phyloP scores from a whole-genome alignment of 2,888 invertebrate species.

The Napeogenes inachia region DNA sequence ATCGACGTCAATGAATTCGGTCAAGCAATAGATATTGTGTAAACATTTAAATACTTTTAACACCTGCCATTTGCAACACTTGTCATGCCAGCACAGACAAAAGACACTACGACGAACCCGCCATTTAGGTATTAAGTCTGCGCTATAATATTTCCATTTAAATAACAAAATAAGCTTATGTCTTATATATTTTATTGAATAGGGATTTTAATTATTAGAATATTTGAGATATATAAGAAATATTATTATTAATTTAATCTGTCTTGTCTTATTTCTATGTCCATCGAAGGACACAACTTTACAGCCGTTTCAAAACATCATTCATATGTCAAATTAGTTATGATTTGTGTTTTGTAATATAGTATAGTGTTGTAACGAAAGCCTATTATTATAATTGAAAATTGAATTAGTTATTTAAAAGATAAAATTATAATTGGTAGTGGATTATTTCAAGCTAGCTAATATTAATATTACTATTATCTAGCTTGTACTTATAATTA shows the following conservation, averaged over 20 bases:
- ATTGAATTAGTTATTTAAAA: not conserved
- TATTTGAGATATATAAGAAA: no score
- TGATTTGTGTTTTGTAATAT: slow-evolving; percentile 25
- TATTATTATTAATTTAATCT: no score
- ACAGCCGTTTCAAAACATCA: slow-evolving; percentile 33
- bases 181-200: no score
- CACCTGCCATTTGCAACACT: slow-evolving; percentile 27
- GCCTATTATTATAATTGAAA: no score
- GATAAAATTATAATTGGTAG: no score
- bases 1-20: slow-evolving; percentile 6
- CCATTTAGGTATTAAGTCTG: no score
- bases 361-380: slow-evolving; percentile 4
- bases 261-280: not conserved
- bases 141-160: no score
- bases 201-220: no score
- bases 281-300: slow-evolving; percentile 20
- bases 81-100: slow-evolving; percentile 13
- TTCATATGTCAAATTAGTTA: slow-evolving; percentile 31
- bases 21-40: slow-evolving; percentile 22
- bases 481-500: no score
- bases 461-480: no score
- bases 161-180: no score
- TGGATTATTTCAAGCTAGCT: no score
- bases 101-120: not conserved
- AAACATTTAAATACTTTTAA: slow-evolving; percentile 26